phyloP scores from a whole-genome alignment of 2,113 vertebrate genomes.

The Sorex fumeus region DNA sequence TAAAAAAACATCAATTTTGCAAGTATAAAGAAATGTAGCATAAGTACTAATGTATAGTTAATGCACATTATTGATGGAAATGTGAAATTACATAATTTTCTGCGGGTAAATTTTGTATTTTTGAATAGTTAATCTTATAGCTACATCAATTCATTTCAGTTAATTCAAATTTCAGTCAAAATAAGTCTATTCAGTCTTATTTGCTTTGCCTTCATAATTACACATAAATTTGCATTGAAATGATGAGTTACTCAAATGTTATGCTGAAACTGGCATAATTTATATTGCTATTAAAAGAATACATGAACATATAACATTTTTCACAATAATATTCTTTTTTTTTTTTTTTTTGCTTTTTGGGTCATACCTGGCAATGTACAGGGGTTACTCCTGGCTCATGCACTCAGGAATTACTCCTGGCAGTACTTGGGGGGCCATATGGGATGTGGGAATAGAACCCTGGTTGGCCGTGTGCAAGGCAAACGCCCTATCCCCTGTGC shows the following conservation, averaged over 20 bases:
- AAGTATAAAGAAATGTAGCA: not conserved
- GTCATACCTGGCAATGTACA: too few species aligned
- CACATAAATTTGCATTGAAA: constrained; percentile 47
- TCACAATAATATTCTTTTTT: constrained; percentile 46
- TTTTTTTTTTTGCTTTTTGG: too few species aligned
- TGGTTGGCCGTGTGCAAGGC: too few species aligned
- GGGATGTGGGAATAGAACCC: too few species aligned
- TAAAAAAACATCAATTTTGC: constrained; percentile 35
- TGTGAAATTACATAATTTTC: constrained; percentile 2
- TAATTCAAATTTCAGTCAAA: constrained; percentile 50
- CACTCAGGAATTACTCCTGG: too few species aligned
- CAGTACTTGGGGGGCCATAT: too few species aligned
- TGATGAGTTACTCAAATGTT: not conserved
- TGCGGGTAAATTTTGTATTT: not conserved
- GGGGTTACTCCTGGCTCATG: too few species aligned
- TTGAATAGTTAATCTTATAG: not conserved
- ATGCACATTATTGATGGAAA: not conserved
- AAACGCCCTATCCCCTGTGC: too few species aligned
- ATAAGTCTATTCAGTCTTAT: constrained; percentile 34
- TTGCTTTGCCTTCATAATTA: constrained; percentile 39
- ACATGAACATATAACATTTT: not conserved
- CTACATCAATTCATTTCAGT: constrained; percentile 15
- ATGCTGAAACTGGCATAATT: not conserved
- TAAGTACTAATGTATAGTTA: not conserved
- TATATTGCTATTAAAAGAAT: constrained; percentile 28